These are phyloP conservation scores for Bostrychus sinensis DNA, from an alignment of 2,113 vertebrate genomes.

Conservation along the genomic window DNA sequence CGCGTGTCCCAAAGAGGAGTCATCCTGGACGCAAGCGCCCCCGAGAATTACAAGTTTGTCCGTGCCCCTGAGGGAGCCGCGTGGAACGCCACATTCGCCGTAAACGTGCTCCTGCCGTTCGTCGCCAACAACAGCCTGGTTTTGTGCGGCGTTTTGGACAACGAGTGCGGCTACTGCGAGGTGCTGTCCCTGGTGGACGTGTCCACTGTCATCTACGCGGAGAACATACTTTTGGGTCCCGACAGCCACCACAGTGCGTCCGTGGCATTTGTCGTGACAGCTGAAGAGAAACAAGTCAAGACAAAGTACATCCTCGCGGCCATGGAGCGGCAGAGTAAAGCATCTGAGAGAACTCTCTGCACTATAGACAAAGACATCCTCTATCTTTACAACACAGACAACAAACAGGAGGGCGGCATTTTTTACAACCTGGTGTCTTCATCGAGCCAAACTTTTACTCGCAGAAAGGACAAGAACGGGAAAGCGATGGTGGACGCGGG, in stretches of 20 bases:
- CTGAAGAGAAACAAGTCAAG: rapidly evolving
- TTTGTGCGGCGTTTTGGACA: slow-evolving; percentile 79
- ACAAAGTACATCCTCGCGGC: slow-evolving; percentile 74
- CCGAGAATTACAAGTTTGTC: rapidly evolving
- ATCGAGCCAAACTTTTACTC: rapidly evolving
- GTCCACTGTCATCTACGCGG: slow-evolving; percentile 49
- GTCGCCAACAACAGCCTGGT: slow-evolving; percentile 72
- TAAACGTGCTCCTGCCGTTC: slow-evolving; percentile 82
- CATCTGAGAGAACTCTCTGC: rapidly evolving
- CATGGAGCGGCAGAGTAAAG: slow-evolving; percentile 20
- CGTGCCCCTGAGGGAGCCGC: slow-evolving; percentile 21
- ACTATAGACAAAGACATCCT: rapidly evolving
- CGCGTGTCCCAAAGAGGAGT: slow-evolving; percentile 26
- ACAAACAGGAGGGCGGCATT: rapidly evolving
- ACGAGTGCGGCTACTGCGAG: slow-evolving; percentile 78
- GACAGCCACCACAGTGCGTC: slow-evolving; percentile 63
- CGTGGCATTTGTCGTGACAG: slow-evolving; percentile 67
- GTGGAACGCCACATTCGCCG: slow-evolving; percentile 14
- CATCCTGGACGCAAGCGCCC: rapidly evolving
- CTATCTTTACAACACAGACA: slow-evolving; percentile 21
- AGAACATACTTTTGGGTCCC: slow-evolving; percentile 71
- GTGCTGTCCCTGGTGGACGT: slow-evolving; percentile 75
- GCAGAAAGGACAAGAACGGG: rapidly evolving
- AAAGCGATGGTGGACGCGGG: no score
- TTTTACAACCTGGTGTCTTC: slow-evolving; percentile 74